Base-by-base conservation (phyloP, 1,140 invertebrate species). In the Cheumatopsyche charites region DNA sequence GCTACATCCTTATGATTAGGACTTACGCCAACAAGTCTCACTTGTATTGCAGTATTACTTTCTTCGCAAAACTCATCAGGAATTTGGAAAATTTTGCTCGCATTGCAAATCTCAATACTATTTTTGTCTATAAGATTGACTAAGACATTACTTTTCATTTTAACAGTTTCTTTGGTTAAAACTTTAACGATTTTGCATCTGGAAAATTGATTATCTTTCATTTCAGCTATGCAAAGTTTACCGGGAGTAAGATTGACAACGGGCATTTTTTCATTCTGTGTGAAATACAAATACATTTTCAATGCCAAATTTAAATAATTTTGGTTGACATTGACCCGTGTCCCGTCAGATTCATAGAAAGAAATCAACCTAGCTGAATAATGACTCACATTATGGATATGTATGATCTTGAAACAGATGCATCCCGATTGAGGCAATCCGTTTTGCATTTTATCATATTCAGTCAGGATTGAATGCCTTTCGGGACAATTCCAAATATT, bases 101-200 rank as follows among this genome's bases (percentile, higher is more conserved):
- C 80, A 12, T 67, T 72, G 19, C 77, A 74, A 23, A 63, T 74
- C 71, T 81, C 78, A 19, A 78, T 72, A 67, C 72, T 78, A 70
- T 82, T 79, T 72, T 83, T 80, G 49, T 85, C 83, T 11, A 85
- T 75, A 1, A 83, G 70, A 63, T 79, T 81, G 1, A 84, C 71
- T n/a, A 81, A 70, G 12, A 55, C 49, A 23, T 55, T 1, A 83
- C 77, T 67, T 70, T 81, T 80, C n/a, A 79, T 79, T 11, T 79
- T 77, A 1, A 41, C 17, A 3, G 78, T 78, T 36, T 36, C 29
- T 36, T 77, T 78, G 49, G 0, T 15, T 23, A 69, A 78, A 77
- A 82, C 79, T 73, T 81, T 81, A 0, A 83, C 52, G 0, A 85
- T 78, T 76, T 80, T 79, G 76, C 82, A 84, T 42, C 82, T 74